Evolutionary conservation across 2,113 vertebrate genomes (phyloP).

Genomic region (Tupaia chinensis): DNA sequence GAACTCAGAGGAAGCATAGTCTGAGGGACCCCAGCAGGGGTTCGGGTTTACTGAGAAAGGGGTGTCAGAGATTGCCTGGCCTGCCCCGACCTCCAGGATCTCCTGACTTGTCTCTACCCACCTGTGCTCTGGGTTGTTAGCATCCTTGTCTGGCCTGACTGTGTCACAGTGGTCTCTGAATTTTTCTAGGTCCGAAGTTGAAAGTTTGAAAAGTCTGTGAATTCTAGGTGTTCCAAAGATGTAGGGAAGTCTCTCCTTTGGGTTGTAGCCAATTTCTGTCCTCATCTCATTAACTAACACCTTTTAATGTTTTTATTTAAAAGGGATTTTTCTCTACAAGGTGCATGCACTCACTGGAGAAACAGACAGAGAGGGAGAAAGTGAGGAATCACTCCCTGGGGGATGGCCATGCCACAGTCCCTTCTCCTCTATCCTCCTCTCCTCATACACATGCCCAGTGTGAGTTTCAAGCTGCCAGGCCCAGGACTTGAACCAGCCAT

Average conservation of each 20-base stretch:
- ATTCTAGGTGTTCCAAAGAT: background rate
- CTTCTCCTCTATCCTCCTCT: too few relatives aligned
- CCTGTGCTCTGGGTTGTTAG: background rate
- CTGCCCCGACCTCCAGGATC: background rate
- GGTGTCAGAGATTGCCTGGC: background rate
- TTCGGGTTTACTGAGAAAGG: background rate
- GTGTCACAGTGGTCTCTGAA: background rate
- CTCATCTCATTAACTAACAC: background rate
- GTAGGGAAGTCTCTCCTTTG: background rate
- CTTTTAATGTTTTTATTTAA: background rate
- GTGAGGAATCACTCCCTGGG: too few relatives aligned
- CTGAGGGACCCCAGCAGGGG: background rate
- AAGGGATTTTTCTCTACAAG: background rate
- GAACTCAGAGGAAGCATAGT: background rate
- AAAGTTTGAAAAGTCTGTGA: background rate
- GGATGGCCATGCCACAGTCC: too few relatives aligned
- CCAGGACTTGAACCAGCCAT: too few relatives aligned
- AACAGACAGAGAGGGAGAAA: too few relatives aligned
- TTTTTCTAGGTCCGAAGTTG: background rate
- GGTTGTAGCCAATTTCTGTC: background rate
- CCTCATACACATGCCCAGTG: too few relatives aligned
- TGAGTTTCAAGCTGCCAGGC: too few relatives aligned
- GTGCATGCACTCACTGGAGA: too few relatives aligned
- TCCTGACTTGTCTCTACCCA: background rate
- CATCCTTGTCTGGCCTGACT: background rate